A percentile compares a stretch with the other conserved stretches of the same genome.
Conservation (phyloP, 2,888 invertebrate species). For the Pyrocoelia pectoralis region DNA sequence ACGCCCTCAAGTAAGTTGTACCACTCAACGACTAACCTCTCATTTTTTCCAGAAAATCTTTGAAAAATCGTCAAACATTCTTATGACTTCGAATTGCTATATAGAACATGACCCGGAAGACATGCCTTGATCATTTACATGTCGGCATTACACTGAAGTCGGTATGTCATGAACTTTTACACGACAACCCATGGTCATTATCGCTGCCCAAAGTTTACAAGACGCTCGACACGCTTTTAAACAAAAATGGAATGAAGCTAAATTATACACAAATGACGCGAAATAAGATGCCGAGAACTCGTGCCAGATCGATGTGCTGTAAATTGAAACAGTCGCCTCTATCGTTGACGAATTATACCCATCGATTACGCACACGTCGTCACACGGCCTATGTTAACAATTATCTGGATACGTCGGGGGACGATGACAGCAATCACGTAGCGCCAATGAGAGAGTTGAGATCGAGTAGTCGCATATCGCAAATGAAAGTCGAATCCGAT, state of each 20-base stretch:
- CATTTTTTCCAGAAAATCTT: neutral
- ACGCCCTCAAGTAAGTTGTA: neutral
- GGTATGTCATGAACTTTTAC: conserved; percentile 78
- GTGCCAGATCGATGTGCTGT: conserved; percentile 43
- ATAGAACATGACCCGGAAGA: conserved; percentile 65
- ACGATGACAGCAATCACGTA: conserved; percentile 52
- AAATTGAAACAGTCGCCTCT: conserved; percentile 45
- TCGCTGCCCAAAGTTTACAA: neutral
- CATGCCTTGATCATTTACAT: conserved; percentile 50
- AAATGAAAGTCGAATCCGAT: conserved; percentile 13
- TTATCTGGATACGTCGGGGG: conserved; percentile 56
- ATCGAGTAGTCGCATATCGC: conserved; percentile 42
- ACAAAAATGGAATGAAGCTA: conserved; percentile 63
- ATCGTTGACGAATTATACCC: conserved; percentile 52
- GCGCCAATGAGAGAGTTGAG: conserved; percentile 50
- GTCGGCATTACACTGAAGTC: conserved; percentile 54
- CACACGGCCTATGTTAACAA: conserved; percentile 51
- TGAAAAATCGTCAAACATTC: conserved; percentile 45
- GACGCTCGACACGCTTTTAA: conserved; percentile 72
- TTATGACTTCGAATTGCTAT: conserved; percentile 41
- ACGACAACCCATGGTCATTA: neutral
- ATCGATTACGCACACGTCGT: conserved; percentile 57
- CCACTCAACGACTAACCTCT: neutral
- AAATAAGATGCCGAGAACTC: conserved; percentile 47
- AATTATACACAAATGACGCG: conserved; percentile 23